Conservation (phyloP, 2,888 invertebrate genomes). For the Lomographa bimaculata region DNA sequence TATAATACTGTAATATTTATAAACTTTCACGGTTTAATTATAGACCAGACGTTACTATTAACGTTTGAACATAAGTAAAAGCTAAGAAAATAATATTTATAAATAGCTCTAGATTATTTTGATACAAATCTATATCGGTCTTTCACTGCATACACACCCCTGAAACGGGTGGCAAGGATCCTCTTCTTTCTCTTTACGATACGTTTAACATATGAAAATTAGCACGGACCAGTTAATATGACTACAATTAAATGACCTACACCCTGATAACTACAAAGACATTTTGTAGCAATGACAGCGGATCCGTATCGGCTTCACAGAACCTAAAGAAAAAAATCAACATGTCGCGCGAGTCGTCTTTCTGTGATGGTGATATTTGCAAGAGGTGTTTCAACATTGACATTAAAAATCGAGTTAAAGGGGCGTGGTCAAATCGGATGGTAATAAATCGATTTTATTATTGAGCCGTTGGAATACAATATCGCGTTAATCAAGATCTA, state of each 20-base stretch:
- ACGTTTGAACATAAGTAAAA: constrained; percentile 83
- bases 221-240: constrained; percentile 72
- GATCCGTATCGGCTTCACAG: constrained; percentile 82
- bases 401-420: constrained; percentile 67
- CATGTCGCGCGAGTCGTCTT: constrained; percentile 73
- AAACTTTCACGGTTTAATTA: constrained; percentile 82
- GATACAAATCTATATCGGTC: constrained; percentile 81
- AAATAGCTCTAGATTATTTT: constrained; percentile 84
- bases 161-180: constrained; percentile 76
- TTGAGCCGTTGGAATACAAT: neutral
- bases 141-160: constrained; percentile 82
- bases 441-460: constrained; percentile 36
- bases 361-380: constrained; percentile 69
- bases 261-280: constrained; percentile 83
- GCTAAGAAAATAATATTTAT: constrained; percentile 84
- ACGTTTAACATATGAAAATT: constrained; percentile 70
- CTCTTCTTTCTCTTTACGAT: constrained; percentile 71
- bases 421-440: constrained; percentile 46
- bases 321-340: constrained; percentile 82
- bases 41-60: constrained; percentile 83
- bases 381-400: constrained; percentile 69
- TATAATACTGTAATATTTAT: constrained; percentile 81
- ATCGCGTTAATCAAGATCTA: too few relatives aligned
- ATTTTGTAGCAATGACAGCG: constrained; percentile 82
- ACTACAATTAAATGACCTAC: constrained; percentile 81